Base-by-base conservation (phyloP, 2,113 vertebrate genomes). In the Rhipidura dahli region DNA sequence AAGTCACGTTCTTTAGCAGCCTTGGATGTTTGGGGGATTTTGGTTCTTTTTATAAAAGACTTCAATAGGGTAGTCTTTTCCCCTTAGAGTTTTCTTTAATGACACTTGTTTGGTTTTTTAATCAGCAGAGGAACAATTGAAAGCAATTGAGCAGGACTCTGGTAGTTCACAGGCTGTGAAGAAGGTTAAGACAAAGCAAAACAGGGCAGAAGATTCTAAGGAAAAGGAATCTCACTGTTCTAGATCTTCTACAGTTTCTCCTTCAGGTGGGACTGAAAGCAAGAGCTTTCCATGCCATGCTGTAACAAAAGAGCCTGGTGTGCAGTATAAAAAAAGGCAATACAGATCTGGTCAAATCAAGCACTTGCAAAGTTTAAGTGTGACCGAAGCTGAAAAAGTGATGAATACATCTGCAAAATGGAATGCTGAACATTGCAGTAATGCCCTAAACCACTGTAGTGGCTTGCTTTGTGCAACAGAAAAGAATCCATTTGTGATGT, bases 401-500 rank as follows among this genome's bases (percentile, higher is more conserved):
- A 57, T 59, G 72, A 96, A 84, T 39, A 24, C 4, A 18, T 82
- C 89, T 59, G 57, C 89, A 89, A 44, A 92, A 75, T 79, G 44
- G 19, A 44, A 80, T 76, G 77, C 95, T 96, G 94, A 95, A 70
- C 60, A 15, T 72, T 19, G 26, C 68, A 93, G 71, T 82, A 93
- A 49, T 61, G 49, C 50, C 71, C n/a, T 49, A 31, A 81, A 91
- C 70, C 75, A 7, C 54, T 95, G 90, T 50, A 70, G 61, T 15
- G 35, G 39, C 65, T 93, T 94, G 59, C 65, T 89, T 66, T 94
- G 83, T 85, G 94, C 51, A 87, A 39, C 82, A 68, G 77, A 69
- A 61, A 97, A 92, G 89, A 97, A 97, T 92, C 97, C 96, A 7
- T 78, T 96, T 94, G 97, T 98, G 51, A 87, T 84, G 31, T 92